Evolutionary conservation across 2,113 vertebrate genomes (phyloP).

Genomic region (Strigops habroptila): DNA sequence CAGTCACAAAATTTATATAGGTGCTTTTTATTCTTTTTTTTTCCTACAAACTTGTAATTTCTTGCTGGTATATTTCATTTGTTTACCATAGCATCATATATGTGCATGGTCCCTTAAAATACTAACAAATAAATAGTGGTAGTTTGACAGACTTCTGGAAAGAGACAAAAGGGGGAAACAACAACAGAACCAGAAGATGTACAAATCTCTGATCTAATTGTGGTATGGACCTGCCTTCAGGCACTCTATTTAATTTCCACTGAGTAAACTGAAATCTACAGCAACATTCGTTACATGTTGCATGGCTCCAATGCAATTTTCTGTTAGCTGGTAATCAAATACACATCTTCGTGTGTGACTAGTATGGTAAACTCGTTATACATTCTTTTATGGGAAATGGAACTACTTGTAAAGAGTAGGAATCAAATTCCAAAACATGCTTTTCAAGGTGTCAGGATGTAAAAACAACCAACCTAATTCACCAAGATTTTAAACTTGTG

Average conservation of each 20-base stretch:
- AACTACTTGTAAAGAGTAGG: not conserved
- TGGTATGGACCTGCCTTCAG: not conserved
- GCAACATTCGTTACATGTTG: not conserved
- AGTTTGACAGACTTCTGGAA: not conserved
- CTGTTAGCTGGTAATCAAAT: not conserved
- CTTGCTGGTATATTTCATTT: not conserved
- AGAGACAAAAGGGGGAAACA: not conserved
- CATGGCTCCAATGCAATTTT: not conserved
- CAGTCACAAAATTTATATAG: not conserved
- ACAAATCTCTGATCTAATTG: not conserved
- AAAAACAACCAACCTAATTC: not conserved
- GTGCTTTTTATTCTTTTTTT: no score
- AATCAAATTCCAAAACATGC: not conserved
- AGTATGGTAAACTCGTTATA: rapidly evolving
- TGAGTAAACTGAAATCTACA: not conserved
- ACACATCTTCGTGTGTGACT: not conserved
- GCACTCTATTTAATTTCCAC: not conserved
- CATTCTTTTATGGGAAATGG: not conserved
- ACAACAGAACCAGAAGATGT: not conserved
- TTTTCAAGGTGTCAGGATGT: not conserved
- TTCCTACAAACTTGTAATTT: not conserved
- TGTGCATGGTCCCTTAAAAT: not conserved
- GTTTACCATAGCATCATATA: not conserved
- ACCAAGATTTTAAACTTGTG: not conserved
- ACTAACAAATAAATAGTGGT: not conserved